Evolutionary conservation across 2,113 vertebrate genomes (phyloP).

Genomic region (Mohoua ochrocephala): DNA sequence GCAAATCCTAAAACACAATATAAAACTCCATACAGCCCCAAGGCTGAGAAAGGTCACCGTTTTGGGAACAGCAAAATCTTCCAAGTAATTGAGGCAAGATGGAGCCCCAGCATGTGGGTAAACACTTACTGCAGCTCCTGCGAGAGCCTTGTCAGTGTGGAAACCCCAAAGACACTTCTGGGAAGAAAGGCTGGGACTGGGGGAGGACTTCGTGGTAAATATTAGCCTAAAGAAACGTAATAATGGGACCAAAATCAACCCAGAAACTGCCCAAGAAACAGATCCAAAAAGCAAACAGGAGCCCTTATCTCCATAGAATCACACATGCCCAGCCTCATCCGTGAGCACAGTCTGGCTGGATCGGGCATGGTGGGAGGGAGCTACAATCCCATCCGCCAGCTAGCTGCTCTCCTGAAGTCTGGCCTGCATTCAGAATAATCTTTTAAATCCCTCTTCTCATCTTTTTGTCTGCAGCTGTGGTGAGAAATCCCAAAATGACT

Average conservation of each 20-base stretch:
- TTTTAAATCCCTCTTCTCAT: slow-evolving; percentile 10
- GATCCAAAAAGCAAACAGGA: background rate
- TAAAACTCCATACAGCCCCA: background rate
- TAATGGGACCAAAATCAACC: background rate
- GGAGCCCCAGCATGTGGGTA: background rate
- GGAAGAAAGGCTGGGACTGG: background rate
- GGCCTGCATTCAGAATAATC: background rate
- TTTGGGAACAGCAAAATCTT: background rate
- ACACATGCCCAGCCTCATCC: background rate
- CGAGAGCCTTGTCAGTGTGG: background rate
- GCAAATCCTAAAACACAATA: background rate
- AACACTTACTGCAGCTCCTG: background rate
- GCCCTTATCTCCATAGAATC: background rate
- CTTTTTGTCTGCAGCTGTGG: background rate
- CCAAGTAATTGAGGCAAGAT: background rate
- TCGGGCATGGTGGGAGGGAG: rapidly evolving
- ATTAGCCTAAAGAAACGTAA: background rate
- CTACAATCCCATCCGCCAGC: background rate
- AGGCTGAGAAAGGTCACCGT: background rate
- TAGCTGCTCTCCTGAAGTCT: background rate
- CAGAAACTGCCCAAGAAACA: background rate
- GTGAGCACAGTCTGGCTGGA: rapidly evolving
- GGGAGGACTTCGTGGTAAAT: background rate
- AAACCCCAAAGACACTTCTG: background rate
- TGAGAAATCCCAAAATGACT: background rate